Evolutionary conservation across 2,797 vertebrate species (phyloP).

Genomic region (Acridotheres tristis): DNA sequence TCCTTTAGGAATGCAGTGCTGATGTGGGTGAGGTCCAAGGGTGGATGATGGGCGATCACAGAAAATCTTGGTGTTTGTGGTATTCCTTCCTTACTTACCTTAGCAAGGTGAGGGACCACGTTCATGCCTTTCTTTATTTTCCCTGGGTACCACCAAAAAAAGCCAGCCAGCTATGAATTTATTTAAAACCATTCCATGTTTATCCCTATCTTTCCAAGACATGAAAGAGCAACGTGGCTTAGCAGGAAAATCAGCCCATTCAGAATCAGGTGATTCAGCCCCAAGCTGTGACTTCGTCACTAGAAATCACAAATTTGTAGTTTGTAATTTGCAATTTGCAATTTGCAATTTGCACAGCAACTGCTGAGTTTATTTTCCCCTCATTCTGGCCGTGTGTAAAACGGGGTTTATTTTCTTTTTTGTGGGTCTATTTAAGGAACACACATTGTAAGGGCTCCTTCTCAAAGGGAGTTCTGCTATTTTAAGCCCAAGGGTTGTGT

Average conservation of each 20-base stretch:
- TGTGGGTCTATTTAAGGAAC: neutral
- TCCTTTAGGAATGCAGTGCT: neutral
- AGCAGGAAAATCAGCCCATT: neutral
- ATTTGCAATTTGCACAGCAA: neutral
- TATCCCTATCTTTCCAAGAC: neutral
- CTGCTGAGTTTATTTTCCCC: neutral
- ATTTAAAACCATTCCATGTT: neutral
- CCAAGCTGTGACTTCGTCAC: neutral
- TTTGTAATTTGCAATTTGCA: neutral
- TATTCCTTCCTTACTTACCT: neutral
- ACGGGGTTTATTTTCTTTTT: neutral
- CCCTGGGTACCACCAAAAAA: neutral
- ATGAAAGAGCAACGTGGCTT: neutral
- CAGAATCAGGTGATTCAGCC: neutral
- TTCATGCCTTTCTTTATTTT: neutral
- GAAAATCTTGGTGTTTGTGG: neutral
- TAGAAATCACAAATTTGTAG: no score
- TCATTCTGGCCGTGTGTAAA: neutral
- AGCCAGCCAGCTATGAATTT: neutral
- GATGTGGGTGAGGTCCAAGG: neutral
- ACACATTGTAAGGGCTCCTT: neutral
- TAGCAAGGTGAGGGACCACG: neutral
- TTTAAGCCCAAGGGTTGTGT: neutral
- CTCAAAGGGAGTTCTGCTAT: neutral
- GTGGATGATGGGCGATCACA: neutral